phyloP scores from a whole-genome alignment of 2,888 invertebrate genomes.

The Muschampia staudingeri region DNA sequence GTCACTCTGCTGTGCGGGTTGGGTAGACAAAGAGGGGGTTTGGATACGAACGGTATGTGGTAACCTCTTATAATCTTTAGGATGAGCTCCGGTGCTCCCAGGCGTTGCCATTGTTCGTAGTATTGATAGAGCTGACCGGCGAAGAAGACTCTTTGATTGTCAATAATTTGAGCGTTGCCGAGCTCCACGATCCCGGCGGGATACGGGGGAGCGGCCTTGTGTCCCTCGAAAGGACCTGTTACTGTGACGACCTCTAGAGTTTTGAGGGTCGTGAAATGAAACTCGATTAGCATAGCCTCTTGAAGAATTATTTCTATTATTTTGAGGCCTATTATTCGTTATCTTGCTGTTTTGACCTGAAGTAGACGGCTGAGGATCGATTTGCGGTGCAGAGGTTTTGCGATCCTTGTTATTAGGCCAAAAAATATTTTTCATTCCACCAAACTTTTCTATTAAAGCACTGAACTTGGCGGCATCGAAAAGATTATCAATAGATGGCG shows the following conservation, averaged over 20 bases:
- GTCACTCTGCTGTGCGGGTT: background rate
- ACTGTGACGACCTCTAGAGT: background rate
- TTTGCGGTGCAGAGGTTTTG: slow-evolving; percentile 8
- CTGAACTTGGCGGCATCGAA: background rate
- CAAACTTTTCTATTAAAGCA: background rate
- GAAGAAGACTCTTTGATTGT: slow-evolving; percentile 22
- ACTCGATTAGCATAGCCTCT: background rate
- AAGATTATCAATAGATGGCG: background rate
- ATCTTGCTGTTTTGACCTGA: background rate
- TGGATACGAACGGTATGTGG: slow-evolving; percentile 6
- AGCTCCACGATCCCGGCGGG: slow-evolving; percentile 12
- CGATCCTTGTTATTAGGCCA: background rate
- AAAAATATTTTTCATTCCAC: background rate
- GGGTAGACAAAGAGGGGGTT: background rate
- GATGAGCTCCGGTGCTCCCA: slow-evolving; percentile 14
- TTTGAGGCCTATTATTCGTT: background rate
- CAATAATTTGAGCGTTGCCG: background rate
- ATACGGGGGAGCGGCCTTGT: background rate
- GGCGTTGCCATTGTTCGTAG: slow-evolving; percentile 31
- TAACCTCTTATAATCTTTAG: slow-evolving; percentile 25
- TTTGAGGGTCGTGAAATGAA: background rate
- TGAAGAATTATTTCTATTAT: background rate
- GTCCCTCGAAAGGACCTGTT: slow-evolving; percentile 4
- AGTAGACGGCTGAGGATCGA: background rate
- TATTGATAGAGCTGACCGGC: slow-evolving; percentile 3